Conservation (phyloP, 2,113 vertebrate species). For the Tricholaema leucomelas region DNA sequence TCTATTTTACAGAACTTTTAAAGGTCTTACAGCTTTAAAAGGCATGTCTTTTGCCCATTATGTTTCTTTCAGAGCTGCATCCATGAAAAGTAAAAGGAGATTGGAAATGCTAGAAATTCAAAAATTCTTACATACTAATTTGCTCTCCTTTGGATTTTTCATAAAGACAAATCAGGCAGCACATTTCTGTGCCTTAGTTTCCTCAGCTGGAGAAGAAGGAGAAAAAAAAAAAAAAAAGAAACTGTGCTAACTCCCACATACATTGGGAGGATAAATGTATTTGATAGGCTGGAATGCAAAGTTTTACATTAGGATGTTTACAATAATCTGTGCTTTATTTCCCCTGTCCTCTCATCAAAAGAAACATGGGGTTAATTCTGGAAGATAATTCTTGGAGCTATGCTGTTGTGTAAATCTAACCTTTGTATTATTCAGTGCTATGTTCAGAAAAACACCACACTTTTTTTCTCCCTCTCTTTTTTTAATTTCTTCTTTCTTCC, state of each 20-base stretch:
- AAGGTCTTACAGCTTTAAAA: slow-evolving; percentile 24
- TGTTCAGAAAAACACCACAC: slow-evolving; percentile 55
- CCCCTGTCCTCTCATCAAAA: slow-evolving; percentile 9
- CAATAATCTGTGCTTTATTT: slow-evolving; percentile 15
- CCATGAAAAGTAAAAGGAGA: slow-evolving; percentile 24
- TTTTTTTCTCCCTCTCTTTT: not conserved
- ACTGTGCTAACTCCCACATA: slow-evolving; percentile 44
- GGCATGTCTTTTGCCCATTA: slow-evolving; percentile 23
- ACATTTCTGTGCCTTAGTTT: slow-evolving; percentile 58
- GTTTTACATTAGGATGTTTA: slow-evolving; percentile 34
- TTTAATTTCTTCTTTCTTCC: too few relatives aligned
- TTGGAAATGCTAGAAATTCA: slow-evolving; percentile 50
- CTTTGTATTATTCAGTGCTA: slow-evolving; percentile 62
- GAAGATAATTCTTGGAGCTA: slow-evolving; percentile 40
- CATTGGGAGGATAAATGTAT: not conserved
- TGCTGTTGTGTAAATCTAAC: slow-evolving; percentile 54
- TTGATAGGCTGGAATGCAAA: slow-evolving; percentile 17
- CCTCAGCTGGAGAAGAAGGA: slow-evolving; percentile 49
- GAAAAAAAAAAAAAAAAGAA: slow-evolving; percentile 16
- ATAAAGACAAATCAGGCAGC: slow-evolving; percentile 42
- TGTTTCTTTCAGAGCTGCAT: slow-evolving; percentile 36
- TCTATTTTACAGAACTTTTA: slow-evolving; percentile 10
- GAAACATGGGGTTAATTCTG: slow-evolving; percentile 41
- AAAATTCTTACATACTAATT: slow-evolving; percentile 51
- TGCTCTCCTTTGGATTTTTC: slow-evolving; percentile 45